Base-by-base conservation (phyloP, 2,113 vertebrate genomes). In the Ochotona princeps region DNA sequence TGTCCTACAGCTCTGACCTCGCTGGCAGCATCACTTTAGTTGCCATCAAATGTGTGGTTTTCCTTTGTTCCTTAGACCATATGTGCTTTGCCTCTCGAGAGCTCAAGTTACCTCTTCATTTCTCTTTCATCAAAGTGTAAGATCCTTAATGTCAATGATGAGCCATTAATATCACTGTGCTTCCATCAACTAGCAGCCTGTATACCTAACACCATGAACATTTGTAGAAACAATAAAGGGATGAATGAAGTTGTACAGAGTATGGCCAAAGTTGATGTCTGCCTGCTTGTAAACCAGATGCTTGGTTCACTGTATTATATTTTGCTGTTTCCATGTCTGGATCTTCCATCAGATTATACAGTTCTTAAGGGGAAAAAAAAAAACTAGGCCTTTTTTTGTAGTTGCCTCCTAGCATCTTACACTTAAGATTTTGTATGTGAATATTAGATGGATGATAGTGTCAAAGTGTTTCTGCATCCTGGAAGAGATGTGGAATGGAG, bases 21-120 rank as follows among this genome's bases (percentile, higher is more conserved):
- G 1, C 28, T 9, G 17, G 57, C 17, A 28, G 66, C 12, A 5
- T 1, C 1, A 21, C 6, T 5, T 5, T 21, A 0, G 20, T 44
- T 35, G 13, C 13, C 38, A 54, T 84, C 38, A 57, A 17, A 66
- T 54, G 74, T n/a, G 67, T 73, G 5, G 49, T 89, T 69, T 49
- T 26, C 72, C 38, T 61, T 28, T 32, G 17, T 87, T 83, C 54
- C 26, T 2, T 32, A 61, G 32, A 20, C 49, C 47, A 49, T 63
- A 66, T 49, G 28, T 49, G 1, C 78, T 90, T 60, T 86, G 21
- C 13, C 61, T 85, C 28, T 79, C 54, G 17, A 73, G 57, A 65
- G 35, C 14, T 79, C 86, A 66, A 65, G 51, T 72, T 47, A 47
- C 44, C 54, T 63, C 54, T 61, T 86, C 32, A 57, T 72, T 60